Percentiles rank a stretch among this genome's conserved stretches.
Evolutionary conservation across 2,113 vertebrate species (phyloP).

Genomic region (Podilymbus podiceps): DNA sequence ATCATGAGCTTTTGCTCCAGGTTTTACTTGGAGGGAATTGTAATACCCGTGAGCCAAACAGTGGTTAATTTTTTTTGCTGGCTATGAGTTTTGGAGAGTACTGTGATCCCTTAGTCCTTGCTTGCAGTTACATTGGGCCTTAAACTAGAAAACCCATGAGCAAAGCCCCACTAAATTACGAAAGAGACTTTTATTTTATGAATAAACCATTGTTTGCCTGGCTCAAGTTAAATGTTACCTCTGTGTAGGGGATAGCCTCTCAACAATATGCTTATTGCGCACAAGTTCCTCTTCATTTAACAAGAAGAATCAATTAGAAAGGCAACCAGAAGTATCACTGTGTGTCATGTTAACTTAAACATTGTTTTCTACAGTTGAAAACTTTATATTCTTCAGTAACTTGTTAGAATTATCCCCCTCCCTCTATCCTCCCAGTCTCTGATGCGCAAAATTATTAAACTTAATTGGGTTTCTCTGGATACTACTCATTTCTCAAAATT

Average conservation of each 20-base stretch:
- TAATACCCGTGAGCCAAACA: neutral
- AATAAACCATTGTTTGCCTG: neutral
- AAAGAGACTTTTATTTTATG: neutral
- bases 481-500: slow-evolving; percentile 69
- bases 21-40: neutral
- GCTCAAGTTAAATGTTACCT: neutral
- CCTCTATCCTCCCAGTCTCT: neutral
- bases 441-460: slow-evolving; percentile 54
- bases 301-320: slow-evolving; percentile 50
- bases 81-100: neutral
- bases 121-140: neutral
- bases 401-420: neutral
- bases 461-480: slow-evolving; percentile 66
- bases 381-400: slow-evolving; percentile 42
- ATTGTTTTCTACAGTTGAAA: slow-evolving; percentile 24
- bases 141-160: neutral
- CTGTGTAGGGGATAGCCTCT: neutral
- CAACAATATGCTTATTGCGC: neutral
- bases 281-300: slow-evolving; percentile 9
- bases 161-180: neutral
- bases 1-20: neutral
- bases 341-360: slow-evolving; percentile 46
- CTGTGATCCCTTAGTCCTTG: neutral
- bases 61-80: neutral
- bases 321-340: neutral